phyloP scores from a whole-genome alignment of 30 jellyfish, hydroid and myxozoan genomes.

The Nemopilema nomurai region DNA sequence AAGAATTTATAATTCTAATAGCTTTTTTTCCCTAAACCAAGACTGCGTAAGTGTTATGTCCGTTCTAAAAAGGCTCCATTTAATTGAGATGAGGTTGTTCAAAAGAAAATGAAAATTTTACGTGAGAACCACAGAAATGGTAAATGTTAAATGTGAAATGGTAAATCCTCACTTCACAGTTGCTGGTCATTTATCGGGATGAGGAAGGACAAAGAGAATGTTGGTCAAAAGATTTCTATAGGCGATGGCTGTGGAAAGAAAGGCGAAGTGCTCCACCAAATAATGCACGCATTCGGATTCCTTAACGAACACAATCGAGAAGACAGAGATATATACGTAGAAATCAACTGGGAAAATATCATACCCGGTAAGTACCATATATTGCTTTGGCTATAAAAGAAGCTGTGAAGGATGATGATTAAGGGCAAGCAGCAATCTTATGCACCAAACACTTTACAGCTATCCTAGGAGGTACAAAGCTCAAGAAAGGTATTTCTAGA shows the following conservation, averaged over 20 bases:
- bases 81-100: too few species aligned
- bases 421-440: too few species aligned
- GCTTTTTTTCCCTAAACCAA: too few species aligned
- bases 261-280: constrained; percentile 39
- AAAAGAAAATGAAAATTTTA: too few species aligned
- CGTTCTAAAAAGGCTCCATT: too few species aligned
- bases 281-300: constrained; percentile 56
- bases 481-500: neutral
- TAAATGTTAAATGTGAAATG: too few species aligned
- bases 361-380: neutral
- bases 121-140: too few species aligned
- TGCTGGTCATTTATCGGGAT: constrained; percentile 25
- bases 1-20: too few species aligned
- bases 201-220: constrained; percentile 13
- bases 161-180: too few species aligned
- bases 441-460: too few species aligned
- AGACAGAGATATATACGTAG: constrained; percentile 35
- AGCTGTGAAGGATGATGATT: neutral
- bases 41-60: too few species aligned
- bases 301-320: constrained; percentile 42
- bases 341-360: constrained; percentile 32
- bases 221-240: constrained; percentile 23
- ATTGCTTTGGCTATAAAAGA: too few species aligned
- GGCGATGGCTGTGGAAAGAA: constrained; percentile 23
- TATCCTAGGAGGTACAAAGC: neutral